Percentiles rank a stretch among this genome's conserved stretches.
Conservation (phyloP, 2,888 invertebrate genomes). For the Adineta ricciae region DNA sequence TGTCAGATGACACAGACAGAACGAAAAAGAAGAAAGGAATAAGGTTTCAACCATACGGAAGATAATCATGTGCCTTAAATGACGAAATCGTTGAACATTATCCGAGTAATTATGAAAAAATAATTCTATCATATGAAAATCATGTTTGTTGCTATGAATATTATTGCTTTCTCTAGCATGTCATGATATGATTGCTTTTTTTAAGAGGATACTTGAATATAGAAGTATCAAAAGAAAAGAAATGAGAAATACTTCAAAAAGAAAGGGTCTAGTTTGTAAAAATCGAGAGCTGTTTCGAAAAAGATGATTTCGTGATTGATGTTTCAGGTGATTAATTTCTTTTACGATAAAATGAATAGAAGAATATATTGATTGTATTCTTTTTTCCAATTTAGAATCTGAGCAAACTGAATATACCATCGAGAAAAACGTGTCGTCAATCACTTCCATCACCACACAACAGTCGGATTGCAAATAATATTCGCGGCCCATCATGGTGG, state of each 20-base stretch:
- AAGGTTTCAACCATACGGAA: background rate
- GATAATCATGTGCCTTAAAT: background rate
- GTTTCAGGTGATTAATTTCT: background rate
- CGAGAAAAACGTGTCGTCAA: background rate
- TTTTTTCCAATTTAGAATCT: too few species aligned
- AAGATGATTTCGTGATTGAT: background rate
- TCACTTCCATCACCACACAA: background rate
- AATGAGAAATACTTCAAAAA: background rate
- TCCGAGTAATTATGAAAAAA: background rate
- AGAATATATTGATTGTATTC: too few species aligned
- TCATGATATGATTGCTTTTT: background rate
- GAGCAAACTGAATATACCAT: background rate
- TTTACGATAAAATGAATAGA: too few species aligned
- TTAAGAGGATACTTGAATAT: background rate
- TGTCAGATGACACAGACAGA: background rate
- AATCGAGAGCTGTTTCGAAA: background rate
- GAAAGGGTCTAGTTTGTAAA: background rate
- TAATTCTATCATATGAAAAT: too few species aligned
- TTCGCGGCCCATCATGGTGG: constrained; percentile 23
- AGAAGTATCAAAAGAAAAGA: too few species aligned
- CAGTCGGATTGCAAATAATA: background rate
- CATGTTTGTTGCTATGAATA: too few species aligned
- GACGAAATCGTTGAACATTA: background rate
- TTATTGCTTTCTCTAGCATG: background rate
- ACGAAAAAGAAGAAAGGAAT: background rate